These are phyloP conservation scores for Caenorhabditis sp. DNA, from an alignment of 2,888 invertebrate species.

Conservation along the genomic window DNA sequence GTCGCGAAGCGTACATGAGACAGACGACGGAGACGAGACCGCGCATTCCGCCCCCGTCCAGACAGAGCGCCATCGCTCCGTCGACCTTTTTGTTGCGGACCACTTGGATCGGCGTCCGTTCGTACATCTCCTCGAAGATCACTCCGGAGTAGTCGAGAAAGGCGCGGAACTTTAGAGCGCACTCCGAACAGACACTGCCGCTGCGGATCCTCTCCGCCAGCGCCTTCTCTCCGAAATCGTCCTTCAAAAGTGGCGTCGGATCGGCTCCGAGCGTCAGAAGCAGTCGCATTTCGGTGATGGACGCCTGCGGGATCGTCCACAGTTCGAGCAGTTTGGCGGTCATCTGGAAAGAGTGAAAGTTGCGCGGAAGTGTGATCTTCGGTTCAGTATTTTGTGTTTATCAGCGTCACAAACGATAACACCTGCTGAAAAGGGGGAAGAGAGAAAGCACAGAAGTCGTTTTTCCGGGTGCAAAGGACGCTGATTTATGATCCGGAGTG, in stretches of 20 bases:
- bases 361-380: too few species aligned
- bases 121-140: slow-evolving; percentile 75
- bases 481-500: slow-evolving; percentile 12
- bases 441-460: too few species aligned
- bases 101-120: slow-evolving; percentile 65
- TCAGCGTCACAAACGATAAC: too few species aligned
- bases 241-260: slow-evolving; percentile 67
- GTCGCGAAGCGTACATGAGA: slow-evolving; percentile 71
- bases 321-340: slow-evolving; percentile 68
- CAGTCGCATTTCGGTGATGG: slow-evolving; percentile 72
- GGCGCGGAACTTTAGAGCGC: slow-evolving; percentile 65
- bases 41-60: slow-evolving; percentile 74
- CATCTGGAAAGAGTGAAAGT: slow-evolving; percentile 59
- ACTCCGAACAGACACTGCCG: slow-evolving; percentile 70
- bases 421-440: background rate
- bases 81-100: slow-evolving; percentile 45
- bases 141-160: slow-evolving; percentile 70
- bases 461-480: background rate
- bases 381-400: too few species aligned
- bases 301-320: slow-evolving; percentile 71
- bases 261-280: slow-evolving; percentile 71
- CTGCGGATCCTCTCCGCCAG: slow-evolving; percentile 68
- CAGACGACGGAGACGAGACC: slow-evolving; percentile 75
- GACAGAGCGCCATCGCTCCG: slow-evolving; percentile 70
- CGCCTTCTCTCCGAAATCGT: slow-evolving; percentile 69